Conservation (phyloP, 2,888 invertebrate genomes). For the Yponomeuta plumbellus region DNA sequence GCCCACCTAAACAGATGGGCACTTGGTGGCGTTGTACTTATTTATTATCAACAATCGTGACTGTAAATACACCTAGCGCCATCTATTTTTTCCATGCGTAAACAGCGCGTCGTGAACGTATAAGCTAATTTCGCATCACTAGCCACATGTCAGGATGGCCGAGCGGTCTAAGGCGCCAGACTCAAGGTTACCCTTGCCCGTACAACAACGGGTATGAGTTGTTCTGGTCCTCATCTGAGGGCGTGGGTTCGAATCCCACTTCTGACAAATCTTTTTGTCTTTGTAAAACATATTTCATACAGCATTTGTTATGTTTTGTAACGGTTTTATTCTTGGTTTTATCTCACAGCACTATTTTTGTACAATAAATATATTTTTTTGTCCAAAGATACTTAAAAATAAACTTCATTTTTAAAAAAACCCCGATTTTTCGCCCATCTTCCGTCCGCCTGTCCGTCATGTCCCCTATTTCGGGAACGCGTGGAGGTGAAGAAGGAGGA, state of each 20-base stretch:
- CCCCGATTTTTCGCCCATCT: no score
- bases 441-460: no score
- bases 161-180: constrained; percentile 92
- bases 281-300: not conserved
- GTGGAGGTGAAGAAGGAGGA: no score
- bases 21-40: no score
- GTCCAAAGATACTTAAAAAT: no score
- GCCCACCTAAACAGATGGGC: no score
- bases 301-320: no score
- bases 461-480: no score
- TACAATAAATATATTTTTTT: no score
- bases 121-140: constrained; percentile 33
- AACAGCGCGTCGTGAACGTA: constrained; percentile 22
- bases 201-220: constrained; percentile 81
- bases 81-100: constrained; percentile 31
- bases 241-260: constrained; percentile 90
- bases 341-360: no score
- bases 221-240: constrained; percentile 85
- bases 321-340: no score
- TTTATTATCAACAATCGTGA: not conserved
- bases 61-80: constrained; percentile 30
- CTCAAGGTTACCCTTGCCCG: constrained; percentile 71
- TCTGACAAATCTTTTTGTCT: constrained; percentile 79
- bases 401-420: no score
- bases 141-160: constrained; percentile 83